Percentiles rank a stretch among this genome's conserved stretches.
Evolutionary conservation across 2,113 vertebrate genomes (phyloP).

Genomic region (Spea bombifrons): DNA sequence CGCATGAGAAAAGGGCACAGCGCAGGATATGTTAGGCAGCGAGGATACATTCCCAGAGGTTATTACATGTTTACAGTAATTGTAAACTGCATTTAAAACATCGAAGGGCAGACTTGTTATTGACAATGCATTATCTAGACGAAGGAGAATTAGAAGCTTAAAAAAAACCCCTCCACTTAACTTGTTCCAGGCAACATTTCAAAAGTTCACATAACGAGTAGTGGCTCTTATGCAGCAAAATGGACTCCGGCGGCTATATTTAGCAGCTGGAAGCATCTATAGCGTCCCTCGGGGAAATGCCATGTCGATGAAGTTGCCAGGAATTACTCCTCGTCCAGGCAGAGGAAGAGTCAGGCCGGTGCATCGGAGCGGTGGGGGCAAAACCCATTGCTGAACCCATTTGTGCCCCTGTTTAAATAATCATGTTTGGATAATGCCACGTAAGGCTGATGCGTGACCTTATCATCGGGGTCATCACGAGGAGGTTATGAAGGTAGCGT

Average conservation of each 20-base stretch:
- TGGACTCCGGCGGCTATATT: conserved; percentile 33
- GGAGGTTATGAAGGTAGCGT: neutral
- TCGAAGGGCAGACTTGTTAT: conserved; percentile 24
- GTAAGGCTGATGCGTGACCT: conserved; percentile 7
- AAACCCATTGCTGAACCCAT: conserved; percentile 39
- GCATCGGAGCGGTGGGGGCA: neutral
- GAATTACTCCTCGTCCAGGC: conserved; percentile 34
- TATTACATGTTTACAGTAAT: conserved; percentile 22
- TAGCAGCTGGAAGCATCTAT: conserved; percentile 28
- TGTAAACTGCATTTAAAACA: conserved; percentile 36
- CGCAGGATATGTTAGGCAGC: conserved; percentile 14
- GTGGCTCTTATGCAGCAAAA: conserved; percentile 22
- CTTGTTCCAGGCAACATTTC: conserved; percentile 44
- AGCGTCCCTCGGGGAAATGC: conserved; percentile 33
- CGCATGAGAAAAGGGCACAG: neutral
- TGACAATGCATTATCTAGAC: conserved; percentile 26
- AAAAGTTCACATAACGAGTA: conserved; percentile 35
- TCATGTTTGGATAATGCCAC: neutral
- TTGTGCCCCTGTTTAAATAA: conserved; percentile 26
- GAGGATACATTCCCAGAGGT: conserved; percentile 35
- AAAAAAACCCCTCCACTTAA: conserved; percentile 29
- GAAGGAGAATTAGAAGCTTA: conserved; percentile 35
- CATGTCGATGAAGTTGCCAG: conserved; percentile 41
- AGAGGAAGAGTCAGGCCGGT: conserved; percentile 25
- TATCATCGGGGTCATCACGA: neutral